Conservation (phyloP, 1,140 invertebrate genomes). For the Paracyclopina nana region DNA sequence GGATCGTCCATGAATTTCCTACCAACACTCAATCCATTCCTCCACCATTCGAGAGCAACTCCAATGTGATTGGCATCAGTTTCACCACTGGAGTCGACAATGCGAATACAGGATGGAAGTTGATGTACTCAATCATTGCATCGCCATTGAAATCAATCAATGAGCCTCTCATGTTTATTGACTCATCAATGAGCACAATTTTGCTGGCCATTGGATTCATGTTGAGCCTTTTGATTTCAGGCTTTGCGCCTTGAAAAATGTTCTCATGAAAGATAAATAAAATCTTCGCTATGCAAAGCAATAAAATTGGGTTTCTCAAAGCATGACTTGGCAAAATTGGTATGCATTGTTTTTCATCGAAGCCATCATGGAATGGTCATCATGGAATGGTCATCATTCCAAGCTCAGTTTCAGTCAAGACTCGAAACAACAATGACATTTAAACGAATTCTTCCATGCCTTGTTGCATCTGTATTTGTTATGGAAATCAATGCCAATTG, state of each 20-base stretch:
- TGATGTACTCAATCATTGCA: background rate
- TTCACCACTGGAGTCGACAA: background rate
- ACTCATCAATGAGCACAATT: background rate
- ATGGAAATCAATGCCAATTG: background rate
- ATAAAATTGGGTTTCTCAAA: no score
- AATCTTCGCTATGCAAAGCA: no score
- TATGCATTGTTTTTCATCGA: no score
- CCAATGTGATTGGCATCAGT: background rate
- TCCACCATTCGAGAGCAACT: background rate
- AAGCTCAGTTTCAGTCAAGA: no score
- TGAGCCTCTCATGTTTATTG: background rate
- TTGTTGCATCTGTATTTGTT: background rate
- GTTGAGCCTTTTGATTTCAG: background rate
- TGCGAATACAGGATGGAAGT: background rate
- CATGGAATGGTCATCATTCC: no score
- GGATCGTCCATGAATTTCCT: background rate
- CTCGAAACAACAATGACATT: background rate
- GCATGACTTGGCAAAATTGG: no score
- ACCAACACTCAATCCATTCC: background rate
- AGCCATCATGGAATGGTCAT: no score
- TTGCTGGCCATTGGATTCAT: background rate
- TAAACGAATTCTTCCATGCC: background rate
- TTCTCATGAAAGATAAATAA: no score
- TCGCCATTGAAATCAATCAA: background rate
- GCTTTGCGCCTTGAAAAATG: background rate